Percentiles rank a stretch among this genome's conserved stretches.
These are phyloP conservation scores for Eumerus sabulonum DNA, from an alignment of 2,888 invertebrate species.

Conservation along the genomic window DNA sequence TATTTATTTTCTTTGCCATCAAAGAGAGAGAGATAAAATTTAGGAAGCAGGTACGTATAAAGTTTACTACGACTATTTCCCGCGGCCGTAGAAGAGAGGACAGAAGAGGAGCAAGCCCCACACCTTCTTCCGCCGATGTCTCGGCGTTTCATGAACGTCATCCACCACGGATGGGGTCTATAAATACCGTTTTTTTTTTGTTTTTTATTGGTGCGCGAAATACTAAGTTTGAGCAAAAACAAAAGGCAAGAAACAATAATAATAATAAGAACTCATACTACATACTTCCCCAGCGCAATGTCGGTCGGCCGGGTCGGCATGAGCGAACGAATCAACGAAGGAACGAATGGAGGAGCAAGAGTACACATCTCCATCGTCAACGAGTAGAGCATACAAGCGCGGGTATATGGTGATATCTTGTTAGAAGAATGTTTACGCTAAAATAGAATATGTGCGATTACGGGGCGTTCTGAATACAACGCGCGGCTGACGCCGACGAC, in stretches of 20 bases:
- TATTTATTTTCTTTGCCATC: slow-evolving; percentile 3
- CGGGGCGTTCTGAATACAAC: slow-evolving; percentile 35
- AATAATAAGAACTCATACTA: too few species aligned
- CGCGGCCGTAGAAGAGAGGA: too few species aligned
- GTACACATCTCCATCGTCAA: too few species aligned
- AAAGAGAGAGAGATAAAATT: slow-evolving; percentile 44
- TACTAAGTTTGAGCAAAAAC: slow-evolving; percentile 41
- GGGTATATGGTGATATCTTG: slow-evolving; percentile 50
- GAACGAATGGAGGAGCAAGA: too few species aligned
- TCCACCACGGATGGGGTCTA: slow-evolving; percentile 51
- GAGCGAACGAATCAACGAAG: too few species aligned
- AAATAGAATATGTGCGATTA: slow-evolving; percentile 63
- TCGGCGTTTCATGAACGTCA: slow-evolving; percentile 31
- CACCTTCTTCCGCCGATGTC: neutral
- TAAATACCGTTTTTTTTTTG: slow-evolving; percentile 69
- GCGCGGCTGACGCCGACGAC: neutral
- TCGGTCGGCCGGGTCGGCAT: too few species aligned
- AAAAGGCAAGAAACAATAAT: slow-evolving; percentile 12
- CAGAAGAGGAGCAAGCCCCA: too few species aligned
- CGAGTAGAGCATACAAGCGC: too few species aligned
- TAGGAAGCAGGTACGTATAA: slow-evolving; percentile 45
- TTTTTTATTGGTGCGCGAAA: slow-evolving; percentile 68
- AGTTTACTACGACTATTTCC: neutral
- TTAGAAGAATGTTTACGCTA: slow-evolving; percentile 63
- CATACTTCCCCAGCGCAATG: too few species aligned